These are phyloP conservation scores for Argopecten irradians DNA, from an alignment of 1,140 invertebrate genomes.

Conservation along the genomic window DNA sequence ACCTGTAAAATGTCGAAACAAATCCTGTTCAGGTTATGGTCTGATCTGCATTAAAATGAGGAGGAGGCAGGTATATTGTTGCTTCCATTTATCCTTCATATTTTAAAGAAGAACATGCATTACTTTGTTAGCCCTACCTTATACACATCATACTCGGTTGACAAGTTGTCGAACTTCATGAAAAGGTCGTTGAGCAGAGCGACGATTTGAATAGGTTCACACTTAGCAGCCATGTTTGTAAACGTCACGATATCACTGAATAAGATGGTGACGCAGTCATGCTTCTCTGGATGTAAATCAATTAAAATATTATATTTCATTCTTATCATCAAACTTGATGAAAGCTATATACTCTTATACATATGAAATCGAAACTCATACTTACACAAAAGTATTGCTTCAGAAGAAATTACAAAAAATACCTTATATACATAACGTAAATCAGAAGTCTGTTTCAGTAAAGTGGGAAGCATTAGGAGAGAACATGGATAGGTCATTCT, in stretches of 20 bases:
- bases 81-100: background rate
- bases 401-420: no score
- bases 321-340: no score
- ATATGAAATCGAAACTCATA: no score
- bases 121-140: slow-evolving; percentile 58
- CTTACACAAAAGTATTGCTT: no score
- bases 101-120: background rate
- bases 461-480: no score
- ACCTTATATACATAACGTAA: no score
- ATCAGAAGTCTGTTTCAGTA: no score
- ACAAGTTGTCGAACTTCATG: slow-evolving; percentile 72
- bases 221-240: slow-evolving; percentile 76
- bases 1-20: slow-evolving; percentile 17
- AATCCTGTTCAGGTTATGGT: background rate
- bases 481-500: no score
- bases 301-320: no score
- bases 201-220: slow-evolving; percentile 76
- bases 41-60: background rate
- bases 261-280: slow-evolving; percentile 74
- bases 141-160: slow-evolving; percentile 61
- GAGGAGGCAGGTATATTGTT: background rate
- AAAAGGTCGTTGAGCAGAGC: slow-evolving; percentile 77
- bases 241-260: slow-evolving; percentile 78
- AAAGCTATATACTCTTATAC: no score
- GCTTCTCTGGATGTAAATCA: slow-evolving; percentile 70